Base-by-base conservation (phyloP, 1,140 invertebrate species). In the Mya arenaria region DNA sequence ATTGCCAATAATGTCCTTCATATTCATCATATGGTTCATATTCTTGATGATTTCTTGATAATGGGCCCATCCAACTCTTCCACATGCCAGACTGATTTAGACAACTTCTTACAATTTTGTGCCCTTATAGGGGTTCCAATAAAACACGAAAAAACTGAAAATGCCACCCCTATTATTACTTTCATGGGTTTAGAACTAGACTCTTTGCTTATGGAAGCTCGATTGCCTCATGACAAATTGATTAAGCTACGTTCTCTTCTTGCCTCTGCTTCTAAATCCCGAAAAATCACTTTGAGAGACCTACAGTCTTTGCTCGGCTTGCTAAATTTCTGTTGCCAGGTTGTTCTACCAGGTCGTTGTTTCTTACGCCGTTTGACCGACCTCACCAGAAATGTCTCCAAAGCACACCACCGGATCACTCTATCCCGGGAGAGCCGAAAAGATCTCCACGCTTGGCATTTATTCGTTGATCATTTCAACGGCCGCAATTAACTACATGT, bases 341-440 rank as follows among this genome's bases (percentile, higher is more conserved):
- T 84, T 6, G 62, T 84, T 1, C 8, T 65, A 4, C 82, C 82
- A n/a, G 73, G 74, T 25, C 48, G 65, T 15, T n/a, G 34, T 55
- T 84, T 84, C 55, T 68, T 84, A n/a, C 73, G 74, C 30, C 32
- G 84, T 1, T 37, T 85, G 8, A 69, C 37, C 41, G 60, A 85
- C 48, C 30, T 85, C 1, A 85, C 84, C 0, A 60, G 36, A 25
- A 66, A 60, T 23, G 68, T 83, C 25, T 28, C 34, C 13, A 62
- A 79, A 66, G 79, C 79, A 6, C 80, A 82, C 55, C 72, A 85
- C 34, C 36, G 58, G 13, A 78, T 85, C 32, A 71, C 36, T 3
- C n/a, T 83, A 19, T 78, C 39, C 37, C 60, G 39, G 19, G 84
- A 75, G 32, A 55, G 63, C 19, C 23, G 80, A 17, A 63, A 63